These are phyloP conservation scores for Sinocyclocheilus anshuiensis DNA, from an alignment of 2,113 vertebrate genomes.

Conservation along the genomic window DNA sequence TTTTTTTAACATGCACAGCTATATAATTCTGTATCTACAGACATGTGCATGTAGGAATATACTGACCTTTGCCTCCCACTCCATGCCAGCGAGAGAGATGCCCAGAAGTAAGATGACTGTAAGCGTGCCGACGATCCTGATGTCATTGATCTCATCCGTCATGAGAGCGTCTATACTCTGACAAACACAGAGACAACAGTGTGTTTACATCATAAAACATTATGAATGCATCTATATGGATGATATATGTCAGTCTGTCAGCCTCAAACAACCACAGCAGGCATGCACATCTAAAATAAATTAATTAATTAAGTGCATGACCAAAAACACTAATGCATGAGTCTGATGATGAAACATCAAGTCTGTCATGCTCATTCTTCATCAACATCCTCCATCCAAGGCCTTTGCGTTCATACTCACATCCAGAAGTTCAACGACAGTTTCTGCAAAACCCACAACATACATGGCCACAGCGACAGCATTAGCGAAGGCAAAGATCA, in stretches of 20 bases:
- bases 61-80: constrained; percentile 91
- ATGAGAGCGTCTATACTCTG: constrained; percentile 89
- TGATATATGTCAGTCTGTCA: background rate
- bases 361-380: background rate
- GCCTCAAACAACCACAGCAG: no score
- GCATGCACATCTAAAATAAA: no score
- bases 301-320: no score
- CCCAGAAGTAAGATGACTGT: constrained; percentile 90
- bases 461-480: constrained; percentile 99
- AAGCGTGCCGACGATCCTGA: constrained; percentile 93
- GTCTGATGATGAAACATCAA: no score
- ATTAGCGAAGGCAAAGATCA: constrained; percentile 97
- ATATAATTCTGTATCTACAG: background rate
- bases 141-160: constrained; percentile 91
- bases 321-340: no score
- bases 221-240: background rate
- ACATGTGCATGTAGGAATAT: background rate
- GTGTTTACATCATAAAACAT: background rate
- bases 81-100: constrained; percentile 97
- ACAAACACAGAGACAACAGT: background rate
- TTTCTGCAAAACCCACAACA: constrained; percentile 97
- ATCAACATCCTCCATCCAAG: background rate
- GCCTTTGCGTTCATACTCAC: constrained; percentile 71
- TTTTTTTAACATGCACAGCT: no score
- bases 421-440: constrained; percentile 91